These are phyloP conservation scores for Chelonus formosanus DNA, from an alignment of 2,888 invertebrate species.

Conservation along the genomic window DNA sequence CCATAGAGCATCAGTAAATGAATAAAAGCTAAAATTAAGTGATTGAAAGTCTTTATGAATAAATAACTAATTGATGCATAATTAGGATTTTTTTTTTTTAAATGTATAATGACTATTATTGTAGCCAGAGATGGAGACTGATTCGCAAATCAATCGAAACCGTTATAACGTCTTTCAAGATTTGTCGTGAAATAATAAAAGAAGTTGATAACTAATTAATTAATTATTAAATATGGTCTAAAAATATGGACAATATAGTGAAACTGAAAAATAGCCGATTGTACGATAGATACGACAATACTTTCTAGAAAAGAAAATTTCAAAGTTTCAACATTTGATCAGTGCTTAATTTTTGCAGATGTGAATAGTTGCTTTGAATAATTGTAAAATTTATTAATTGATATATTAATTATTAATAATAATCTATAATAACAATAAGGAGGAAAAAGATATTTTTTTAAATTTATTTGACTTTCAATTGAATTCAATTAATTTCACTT, in stretches of 20 bases:
- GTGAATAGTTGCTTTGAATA: constrained; percentile 1
- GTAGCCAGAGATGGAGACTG: constrained; percentile 44
- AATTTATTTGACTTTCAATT: no score
- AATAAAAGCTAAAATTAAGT: not conserved
- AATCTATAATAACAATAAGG: no score
- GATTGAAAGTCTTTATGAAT: constrained; percentile 7
- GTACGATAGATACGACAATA: constrained; percentile 39
- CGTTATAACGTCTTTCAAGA: constrained; percentile 29
- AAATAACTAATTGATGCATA: constrained; percentile 15
- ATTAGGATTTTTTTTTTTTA: constrained; percentile 32
- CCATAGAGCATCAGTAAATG: no score
- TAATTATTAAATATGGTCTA: constrained; percentile 31
- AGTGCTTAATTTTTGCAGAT: constrained; percentile 8
- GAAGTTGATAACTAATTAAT: constrained; percentile 16
- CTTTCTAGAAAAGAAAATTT: constrained; percentile 24
- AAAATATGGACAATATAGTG: constrained; percentile 40
- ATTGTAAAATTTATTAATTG: not conserved
- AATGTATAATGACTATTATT: constrained; percentile 22
- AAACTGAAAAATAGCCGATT: constrained; percentile 33
- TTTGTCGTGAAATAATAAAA: constrained; percentile 29
- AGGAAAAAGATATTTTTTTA: no score
- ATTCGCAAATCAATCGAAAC: constrained; percentile 43
- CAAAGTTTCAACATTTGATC: constrained; percentile 18
- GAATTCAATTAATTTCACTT: no score
- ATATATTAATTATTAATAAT: no score